These are phyloP conservation scores for Malacoctenus gilli DNA, from an alignment of 2,797 vertebrate genomes.

Conservation along the genomic window DNA sequence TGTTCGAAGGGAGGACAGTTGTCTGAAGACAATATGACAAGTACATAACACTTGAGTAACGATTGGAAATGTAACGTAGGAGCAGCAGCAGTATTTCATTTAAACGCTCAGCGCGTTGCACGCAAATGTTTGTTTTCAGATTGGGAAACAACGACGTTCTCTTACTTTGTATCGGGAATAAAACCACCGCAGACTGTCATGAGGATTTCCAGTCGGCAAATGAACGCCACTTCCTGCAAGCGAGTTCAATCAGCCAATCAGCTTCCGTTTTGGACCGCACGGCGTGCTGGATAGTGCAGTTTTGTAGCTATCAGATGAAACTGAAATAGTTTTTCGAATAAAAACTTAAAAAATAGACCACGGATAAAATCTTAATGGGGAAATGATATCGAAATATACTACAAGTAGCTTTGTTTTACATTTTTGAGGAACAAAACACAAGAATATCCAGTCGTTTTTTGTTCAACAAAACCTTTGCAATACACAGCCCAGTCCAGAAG, in stretches of 20 bases:
- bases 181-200: constrained; percentile 8
- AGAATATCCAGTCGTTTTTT: too few relatives aligned
- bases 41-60: too few relatives aligned
- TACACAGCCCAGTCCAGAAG: too few relatives aligned
- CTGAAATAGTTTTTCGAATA: background rate
- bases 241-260: constrained; percentile 63
- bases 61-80: background rate
- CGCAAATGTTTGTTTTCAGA: background rate
- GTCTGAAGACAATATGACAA: too few relatives aligned
- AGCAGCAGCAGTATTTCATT: background rate
- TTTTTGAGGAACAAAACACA: too few relatives aligned
- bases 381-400: too few relatives aligned
- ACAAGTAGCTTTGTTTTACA: too few relatives aligned
- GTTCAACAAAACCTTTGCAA: too few relatives aligned
- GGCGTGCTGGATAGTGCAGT: constrained; percentile 64
- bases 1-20: background rate
- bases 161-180: constrained; percentile 24
- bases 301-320: too few relatives aligned
- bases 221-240: constrained; percentile 63
- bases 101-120: too few relatives aligned
- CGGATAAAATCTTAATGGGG: background rate
- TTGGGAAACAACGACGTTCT: background rate
- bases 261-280: background rate
- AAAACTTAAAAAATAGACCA: background rate
- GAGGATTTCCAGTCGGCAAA: constrained; percentile 67